Evolutionary conservation across 2,113 vertebrate species (phyloP).

Genomic region (Hemiprocne comata): DNA sequence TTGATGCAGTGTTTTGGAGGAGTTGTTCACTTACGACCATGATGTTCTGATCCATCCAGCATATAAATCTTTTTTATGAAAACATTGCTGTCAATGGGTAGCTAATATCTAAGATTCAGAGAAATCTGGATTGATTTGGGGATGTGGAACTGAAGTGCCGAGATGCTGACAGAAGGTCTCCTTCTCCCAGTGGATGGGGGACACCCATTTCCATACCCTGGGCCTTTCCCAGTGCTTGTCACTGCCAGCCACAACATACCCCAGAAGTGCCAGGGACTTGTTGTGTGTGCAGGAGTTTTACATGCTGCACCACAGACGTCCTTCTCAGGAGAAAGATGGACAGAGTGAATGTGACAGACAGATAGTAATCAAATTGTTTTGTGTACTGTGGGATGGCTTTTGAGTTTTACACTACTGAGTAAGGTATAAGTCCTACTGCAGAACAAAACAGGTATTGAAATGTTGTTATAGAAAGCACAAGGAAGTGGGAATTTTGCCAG

Average conservation of each 20-base stretch:
- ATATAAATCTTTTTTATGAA: background rate
- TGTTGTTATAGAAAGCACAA: background rate
- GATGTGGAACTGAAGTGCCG: background rate
- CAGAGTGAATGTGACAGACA: background rate
- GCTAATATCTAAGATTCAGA: background rate
- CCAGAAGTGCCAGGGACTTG: rapidly evolving
- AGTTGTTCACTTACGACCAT: background rate
- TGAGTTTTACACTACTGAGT: background rate
- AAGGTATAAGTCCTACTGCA: background rate
- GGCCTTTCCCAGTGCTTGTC: background rate
- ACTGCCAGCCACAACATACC: background rate
- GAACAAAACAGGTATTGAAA: background rate
- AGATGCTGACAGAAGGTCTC: background rate
- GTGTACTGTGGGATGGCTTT: background rate
- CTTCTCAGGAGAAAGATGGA: background rate
- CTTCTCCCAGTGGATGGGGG: background rate
- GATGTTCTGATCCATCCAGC: background rate
- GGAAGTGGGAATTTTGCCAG: background rate
- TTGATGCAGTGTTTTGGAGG: background rate
- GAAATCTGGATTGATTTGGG: background rate
- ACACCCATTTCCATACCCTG: background rate
- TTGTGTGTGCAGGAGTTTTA: background rate
- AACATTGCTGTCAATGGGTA: background rate
- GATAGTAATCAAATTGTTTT: background rate
- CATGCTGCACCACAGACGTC: rapidly evolving